Percentiles rank a stretch among this genome's conserved stretches.
Conservation (phyloP, 1,140 invertebrate species). For the Drosophila arizonae region DNA sequence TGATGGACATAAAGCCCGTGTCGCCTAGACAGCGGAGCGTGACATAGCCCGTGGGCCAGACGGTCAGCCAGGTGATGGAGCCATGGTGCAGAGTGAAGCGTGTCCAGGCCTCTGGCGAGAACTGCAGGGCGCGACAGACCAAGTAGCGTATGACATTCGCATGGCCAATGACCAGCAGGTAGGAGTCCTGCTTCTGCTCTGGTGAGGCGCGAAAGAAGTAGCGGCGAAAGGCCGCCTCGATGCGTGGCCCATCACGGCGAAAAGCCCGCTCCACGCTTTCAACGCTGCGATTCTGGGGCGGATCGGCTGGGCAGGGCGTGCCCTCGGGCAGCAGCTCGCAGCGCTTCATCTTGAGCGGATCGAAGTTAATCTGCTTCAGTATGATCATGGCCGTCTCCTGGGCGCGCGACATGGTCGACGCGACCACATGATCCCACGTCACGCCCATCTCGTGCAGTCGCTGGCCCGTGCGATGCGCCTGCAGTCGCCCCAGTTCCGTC, state of each 20-base stretch:
- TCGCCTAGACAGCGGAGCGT: conserved; percentile 91
- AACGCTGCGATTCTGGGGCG: conserved; percentile 90
- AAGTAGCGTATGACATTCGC: conserved; percentile 99
- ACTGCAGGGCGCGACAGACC: conserved; percentile 97
- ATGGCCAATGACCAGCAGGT: conserved; percentile 97
- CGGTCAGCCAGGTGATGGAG: conserved; percentile 95
- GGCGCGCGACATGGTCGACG: conserved; percentile 96
- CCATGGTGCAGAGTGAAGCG: conserved; percentile 94
- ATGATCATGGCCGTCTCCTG: conserved; percentile 95
- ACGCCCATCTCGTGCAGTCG: conserved; percentile 89
- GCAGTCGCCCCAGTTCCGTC: conserved; percentile 92
- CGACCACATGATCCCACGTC: conserved; percentile 89
- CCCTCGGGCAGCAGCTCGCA: conserved; percentile 94
- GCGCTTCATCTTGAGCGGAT: conserved; percentile 85
- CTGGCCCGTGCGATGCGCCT: conserved; percentile 91
- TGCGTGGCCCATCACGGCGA: conserved; percentile 94
- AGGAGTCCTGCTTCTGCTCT: conserved; percentile 91
- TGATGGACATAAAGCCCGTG: conserved; percentile 91
- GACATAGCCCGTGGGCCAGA: conserved; percentile 93
- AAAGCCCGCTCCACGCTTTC: conserved; percentile 88
- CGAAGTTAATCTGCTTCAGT: conserved; percentile 73
- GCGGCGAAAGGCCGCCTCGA: conserved; percentile 97
- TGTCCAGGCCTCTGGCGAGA: conserved; percentile 98
- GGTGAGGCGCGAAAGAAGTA: conserved; percentile 95
- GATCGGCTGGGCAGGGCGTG: conserved; percentile 96